Base-by-base conservation (phyloP, 2,888 invertebrate species). In the Drosophila buzzatii region DNA sequence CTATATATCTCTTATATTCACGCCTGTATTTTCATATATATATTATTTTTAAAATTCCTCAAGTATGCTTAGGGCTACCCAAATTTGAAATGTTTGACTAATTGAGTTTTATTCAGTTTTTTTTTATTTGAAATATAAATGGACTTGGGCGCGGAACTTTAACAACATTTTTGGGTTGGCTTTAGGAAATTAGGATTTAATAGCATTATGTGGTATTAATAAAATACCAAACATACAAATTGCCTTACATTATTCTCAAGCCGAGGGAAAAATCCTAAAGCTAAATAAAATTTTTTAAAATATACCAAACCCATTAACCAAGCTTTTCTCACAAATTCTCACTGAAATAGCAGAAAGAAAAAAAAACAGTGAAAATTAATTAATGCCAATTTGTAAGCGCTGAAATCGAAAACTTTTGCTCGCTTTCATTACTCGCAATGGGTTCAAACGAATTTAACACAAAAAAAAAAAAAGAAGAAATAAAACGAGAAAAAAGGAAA, bases 341-440 rank as follows among this genome's bases (percentile, higher is more conserved):
- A 41, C 23, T 7, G n/a, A 55, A 41, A 53, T 23, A 16, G 9
- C 16, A 12, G 27, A 20, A 55, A 27, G 18, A 39, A 12, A 53
- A 35, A 55, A 39, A 41, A 27, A 81, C 82, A 84, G 79, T 82
- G 82, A 82, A 86, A 85, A 85, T 85, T 85, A 85, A 85, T 85
- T 85, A 85, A 86, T 79, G 86, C 86, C 85, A 86, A 85, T 85
- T 85, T 86, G 85, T 86, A 82, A 84, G 82, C 82, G 67, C 55
- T 74, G 82, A 85, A 84, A 85, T 84, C 84, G 86, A 86, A 85
- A 85, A 85, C 84, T 85, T 85, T 85, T 84, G 73, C 65, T 57
- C 39, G 55, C 44, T 80, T 82, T 82, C 70, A 70, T 73, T 79
- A 74, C 78, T 68, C 79, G 60, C 60, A 31, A 45, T 59, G 78